phyloP scores from a whole-genome alignment of 2,113 vertebrate genomes.

The Hydropotes inermis region DNA sequence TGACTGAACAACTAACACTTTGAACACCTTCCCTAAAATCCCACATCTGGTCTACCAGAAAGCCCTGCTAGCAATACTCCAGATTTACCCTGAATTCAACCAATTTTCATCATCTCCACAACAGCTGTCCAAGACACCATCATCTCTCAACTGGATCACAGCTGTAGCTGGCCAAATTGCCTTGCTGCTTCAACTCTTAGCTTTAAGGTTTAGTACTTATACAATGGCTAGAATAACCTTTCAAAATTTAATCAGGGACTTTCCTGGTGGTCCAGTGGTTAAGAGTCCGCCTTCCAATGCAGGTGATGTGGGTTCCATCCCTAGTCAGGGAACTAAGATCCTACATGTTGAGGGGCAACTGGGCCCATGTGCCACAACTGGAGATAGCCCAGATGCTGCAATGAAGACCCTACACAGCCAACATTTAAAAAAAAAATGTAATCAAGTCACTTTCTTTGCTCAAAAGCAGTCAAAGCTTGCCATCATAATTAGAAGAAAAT shows the following conservation, averaged over 20 bases:
- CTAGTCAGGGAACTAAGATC: background rate
- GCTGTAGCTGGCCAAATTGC: background rate
- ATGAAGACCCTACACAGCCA: background rate
- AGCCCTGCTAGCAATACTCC: background rate
- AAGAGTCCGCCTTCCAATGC: background rate
- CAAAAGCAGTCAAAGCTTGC: background rate
- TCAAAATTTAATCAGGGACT: background rate
- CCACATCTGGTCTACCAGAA: background rate
- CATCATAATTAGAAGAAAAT: background rate
- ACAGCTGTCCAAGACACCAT: background rate
- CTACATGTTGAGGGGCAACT: background rate
- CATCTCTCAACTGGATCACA: background rate
- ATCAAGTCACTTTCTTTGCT: background rate
- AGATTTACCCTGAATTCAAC: background rate
- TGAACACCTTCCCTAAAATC: background rate
- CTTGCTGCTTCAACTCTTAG: background rate
- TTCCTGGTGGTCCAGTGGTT: background rate
- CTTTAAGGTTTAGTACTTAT: background rate
- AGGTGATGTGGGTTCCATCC: background rate
- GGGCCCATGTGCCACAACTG: background rate
- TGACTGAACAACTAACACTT: background rate
- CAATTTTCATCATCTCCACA: background rate
- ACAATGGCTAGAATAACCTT: background rate
- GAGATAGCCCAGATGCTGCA: background rate
- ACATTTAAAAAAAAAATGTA: background rate